Base-by-base conservation (phyloP, 2,797 vertebrate species). In the Fringilla coelebs region DNA sequence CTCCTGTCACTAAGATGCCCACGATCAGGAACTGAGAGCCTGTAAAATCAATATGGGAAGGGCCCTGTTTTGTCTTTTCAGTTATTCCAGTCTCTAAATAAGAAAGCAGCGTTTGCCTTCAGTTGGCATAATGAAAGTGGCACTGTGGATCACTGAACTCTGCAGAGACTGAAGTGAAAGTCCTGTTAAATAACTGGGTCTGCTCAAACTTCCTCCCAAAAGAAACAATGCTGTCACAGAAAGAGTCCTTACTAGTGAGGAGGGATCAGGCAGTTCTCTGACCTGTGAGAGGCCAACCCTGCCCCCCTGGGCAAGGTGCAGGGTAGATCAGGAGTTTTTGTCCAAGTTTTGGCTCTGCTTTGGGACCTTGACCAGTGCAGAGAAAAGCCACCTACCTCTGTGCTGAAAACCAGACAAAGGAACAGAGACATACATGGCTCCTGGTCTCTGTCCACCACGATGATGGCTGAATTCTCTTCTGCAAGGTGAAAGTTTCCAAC, bases 401-500 rank as follows among this genome's bases (percentile, higher is more conserved):
- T 40, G 34, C 5, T 31, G 21, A 36, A 49, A 46, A 13, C 24
- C 45, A 74, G 57, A 84, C 58, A 93, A 57, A 79, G 48, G 15
- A 73, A 45, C 1, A 55, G 66, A 78, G 4, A 48, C 16, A 17
- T 3, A 22, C 0, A 18, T 5, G 13, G 77, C 52, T 90, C 61
- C 80, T 61, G n/a, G 70, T 38, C 84, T 82, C 77, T 54, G 81
- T 62, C 93, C 29, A 85, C 89, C 77, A 76, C 0, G 5, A 60
- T 7, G 52, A 93, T 55, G 93, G 93, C 90, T 76, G 72, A 96
- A 86, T 92, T 91, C 92, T 88, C 83, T 80, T 92, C 76, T 60
- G 90, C 2, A 5, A 63, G 58, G 78, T 73, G 74, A 95, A 94
- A 49, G 80, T 92, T 97, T 98, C 94, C 41, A 2, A 96, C 74